Conservation (phyloP, 2,797 vertebrate genomes). For the Pseudochirops corinnae region DNA sequence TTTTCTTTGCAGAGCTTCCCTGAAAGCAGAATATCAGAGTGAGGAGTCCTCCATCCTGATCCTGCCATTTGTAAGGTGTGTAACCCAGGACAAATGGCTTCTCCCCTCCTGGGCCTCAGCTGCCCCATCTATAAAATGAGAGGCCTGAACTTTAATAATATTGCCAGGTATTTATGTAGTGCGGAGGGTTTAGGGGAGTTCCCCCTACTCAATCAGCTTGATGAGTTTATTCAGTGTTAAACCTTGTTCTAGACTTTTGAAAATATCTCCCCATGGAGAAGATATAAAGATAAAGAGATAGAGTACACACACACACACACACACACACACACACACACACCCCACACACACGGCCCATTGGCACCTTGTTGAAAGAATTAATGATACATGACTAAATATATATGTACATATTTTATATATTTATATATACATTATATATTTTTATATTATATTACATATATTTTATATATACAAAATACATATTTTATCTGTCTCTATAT, state of each 20-base stretch:
- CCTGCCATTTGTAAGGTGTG: background rate
- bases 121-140: background rate
- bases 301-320: no score
- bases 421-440: no score
- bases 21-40: background rate
- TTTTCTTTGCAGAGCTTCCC: background rate
- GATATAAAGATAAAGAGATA: background rate
- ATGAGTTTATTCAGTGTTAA: background rate
- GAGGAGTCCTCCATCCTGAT: background rate
- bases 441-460: no score
- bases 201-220: background rate
- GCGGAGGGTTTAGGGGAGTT: background rate
- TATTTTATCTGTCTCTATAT: no score
- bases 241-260: background rate
- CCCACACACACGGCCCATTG: no score
- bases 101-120: background rate
- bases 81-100: background rate
- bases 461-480: no score
- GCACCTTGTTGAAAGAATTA: no score
- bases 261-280: background rate
- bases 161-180: background rate
- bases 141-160: background rate
- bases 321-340: no score
- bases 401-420: no score
- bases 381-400: no score